Percentiles rank a stretch among this genome's conserved stretches.
Conservation (phyloP, 1,140 invertebrate genomes). For the Uloborus diversus region DNA sequence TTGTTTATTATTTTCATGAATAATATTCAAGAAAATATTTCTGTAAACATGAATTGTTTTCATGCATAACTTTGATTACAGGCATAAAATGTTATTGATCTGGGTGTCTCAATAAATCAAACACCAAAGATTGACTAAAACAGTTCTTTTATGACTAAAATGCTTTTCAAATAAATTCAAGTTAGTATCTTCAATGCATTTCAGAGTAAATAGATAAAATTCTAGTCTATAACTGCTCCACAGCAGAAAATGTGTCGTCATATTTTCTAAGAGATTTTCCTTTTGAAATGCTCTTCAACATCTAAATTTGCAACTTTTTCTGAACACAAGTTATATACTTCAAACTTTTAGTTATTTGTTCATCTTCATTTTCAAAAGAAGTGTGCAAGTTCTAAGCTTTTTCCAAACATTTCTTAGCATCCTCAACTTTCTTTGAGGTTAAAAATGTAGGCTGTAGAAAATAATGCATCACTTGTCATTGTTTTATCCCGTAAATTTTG, state of each 20-base stretch:
- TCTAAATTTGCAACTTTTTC: constrained; percentile 71
- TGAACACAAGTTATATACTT: constrained; percentile 68
- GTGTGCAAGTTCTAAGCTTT: constrained; percentile 79
- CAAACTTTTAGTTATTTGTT: constrained; percentile 28
- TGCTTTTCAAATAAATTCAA: constrained; percentile 71
- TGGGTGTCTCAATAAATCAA: too few species aligned
- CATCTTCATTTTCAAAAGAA: constrained; percentile 70
- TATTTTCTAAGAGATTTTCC: constrained; percentile 78
- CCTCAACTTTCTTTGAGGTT: constrained; percentile 76
- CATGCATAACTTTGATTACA: too few species aligned
- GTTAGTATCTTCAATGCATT: constrained; percentile 70
- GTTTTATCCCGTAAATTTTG: constrained; percentile 69
- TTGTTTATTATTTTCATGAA: too few species aligned
- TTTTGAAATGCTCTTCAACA: constrained; percentile 69
- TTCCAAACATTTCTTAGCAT: constrained; percentile 75
- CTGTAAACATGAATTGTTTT: too few species aligned
- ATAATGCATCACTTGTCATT: constrained; percentile 64
- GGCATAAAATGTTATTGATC: too few species aligned
- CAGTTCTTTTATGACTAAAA: too few species aligned
- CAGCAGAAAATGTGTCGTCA: constrained; percentile 81
- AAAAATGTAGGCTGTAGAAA: constrained; percentile 66
- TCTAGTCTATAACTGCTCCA: constrained; percentile 76
- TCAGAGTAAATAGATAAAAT: constrained; percentile 76
- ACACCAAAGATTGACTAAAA: too few species aligned
- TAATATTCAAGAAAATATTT: too few species aligned